Evolutionary conservation across 1,140 invertebrate species (phyloP).

Genomic region (Pseudobourletiella spinata): DNA sequence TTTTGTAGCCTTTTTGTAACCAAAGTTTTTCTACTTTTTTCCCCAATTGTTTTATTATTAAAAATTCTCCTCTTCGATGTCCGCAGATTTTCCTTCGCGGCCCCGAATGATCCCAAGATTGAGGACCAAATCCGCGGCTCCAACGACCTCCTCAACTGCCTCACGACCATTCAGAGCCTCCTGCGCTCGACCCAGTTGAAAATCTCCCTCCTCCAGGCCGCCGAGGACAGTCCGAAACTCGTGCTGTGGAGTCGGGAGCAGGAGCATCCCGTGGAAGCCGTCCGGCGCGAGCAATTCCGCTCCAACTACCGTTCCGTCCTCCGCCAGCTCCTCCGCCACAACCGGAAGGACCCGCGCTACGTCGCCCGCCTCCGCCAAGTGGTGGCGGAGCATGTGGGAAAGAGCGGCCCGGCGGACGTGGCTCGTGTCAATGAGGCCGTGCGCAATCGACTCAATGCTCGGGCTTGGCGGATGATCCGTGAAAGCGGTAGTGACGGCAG

Average conservation of each 20-base stretch:
- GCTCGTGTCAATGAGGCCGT: neutral
- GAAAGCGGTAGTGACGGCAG: too few species aligned
- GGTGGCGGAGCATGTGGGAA: neutral
- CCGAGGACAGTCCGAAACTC: slow-evolving; percentile 23
- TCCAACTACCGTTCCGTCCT: slow-evolving; percentile 18
- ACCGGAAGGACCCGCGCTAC: neutral
- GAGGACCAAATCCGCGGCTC: neutral
- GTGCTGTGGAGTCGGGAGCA: slow-evolving; percentile 21
- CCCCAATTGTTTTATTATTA: too few species aligned
- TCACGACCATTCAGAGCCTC: slow-evolving; percentile 14
- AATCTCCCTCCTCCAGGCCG: slow-evolving; percentile 58
- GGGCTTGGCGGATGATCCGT: neutral
- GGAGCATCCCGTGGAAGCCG: slow-evolving; percentile 2
- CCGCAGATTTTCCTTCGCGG: slow-evolving; percentile 16
- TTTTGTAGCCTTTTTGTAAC: too few species aligned
- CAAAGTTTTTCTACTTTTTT: too few species aligned
- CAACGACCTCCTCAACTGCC: slow-evolving; percentile 1
- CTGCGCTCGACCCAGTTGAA: slow-evolving; percentile 56
- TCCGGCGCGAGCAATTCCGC: slow-evolving; percentile 13
- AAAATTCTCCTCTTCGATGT: too few species aligned
- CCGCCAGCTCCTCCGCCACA: slow-evolving; percentile 9
- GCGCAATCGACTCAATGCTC: neutral
- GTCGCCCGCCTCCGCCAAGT: neutral
- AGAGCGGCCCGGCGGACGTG: neutral
- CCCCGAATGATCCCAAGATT: neutral